Conservation (phyloP, 2,888 invertebrate genomes). For the Teleogryllus oceanicus region DNA sequence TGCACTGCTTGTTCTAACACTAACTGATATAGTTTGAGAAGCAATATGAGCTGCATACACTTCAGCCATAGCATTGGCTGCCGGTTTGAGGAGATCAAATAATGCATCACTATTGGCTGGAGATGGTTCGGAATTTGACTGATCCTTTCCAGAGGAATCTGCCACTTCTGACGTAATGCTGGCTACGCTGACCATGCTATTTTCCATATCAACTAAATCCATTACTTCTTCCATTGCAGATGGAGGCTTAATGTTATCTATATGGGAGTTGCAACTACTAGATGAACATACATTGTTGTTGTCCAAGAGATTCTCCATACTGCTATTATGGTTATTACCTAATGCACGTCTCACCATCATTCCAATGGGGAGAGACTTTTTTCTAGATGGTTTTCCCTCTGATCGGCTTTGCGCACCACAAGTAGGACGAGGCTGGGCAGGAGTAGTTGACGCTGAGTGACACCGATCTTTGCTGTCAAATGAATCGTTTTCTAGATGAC, state of each 20-base stretch:
- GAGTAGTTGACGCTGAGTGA: slow-evolving; percentile 42
- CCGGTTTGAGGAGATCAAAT: slow-evolving; percentile 47
- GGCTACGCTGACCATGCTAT: slow-evolving; percentile 79
- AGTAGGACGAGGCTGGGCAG: slow-evolving; percentile 35
- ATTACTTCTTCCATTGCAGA: slow-evolving; percentile 65
- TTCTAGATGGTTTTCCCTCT: slow-evolving; percentile 50
- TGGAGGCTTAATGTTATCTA: slow-evolving; percentile 80
- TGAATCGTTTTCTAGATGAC: slow-evolving; percentile 34
- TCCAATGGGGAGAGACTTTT: slow-evolving; percentile 68
- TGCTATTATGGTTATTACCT: slow-evolving; percentile 56
- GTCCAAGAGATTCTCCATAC: slow-evolving; percentile 58
- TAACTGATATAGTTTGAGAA: slow-evolving; percentile 24
- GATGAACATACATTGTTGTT: slow-evolving; percentile 54
- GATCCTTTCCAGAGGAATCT: slow-evolving; percentile 55
- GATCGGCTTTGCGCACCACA: slow-evolving; percentile 27
- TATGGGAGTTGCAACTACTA: slow-evolving; percentile 59
- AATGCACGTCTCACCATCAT: slow-evolving; percentile 67
- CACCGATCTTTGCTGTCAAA: slow-evolving; percentile 39
- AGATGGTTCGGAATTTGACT: slow-evolving; percentile 44
- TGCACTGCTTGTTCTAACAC: slow-evolving; percentile 44
- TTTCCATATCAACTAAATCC: slow-evolving; percentile 66
- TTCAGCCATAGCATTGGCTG: slow-evolving; percentile 49
- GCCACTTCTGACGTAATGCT: slow-evolving; percentile 78
- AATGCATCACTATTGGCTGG: slow-evolving; percentile 41
- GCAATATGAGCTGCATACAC: slow-evolving; percentile 29